Percentiles rank a stretch among this genome's conserved stretches.
Evolutionary conservation across 1,140 invertebrate species (phyloP).

Genomic region (Leptoteleia sp.): DNA sequence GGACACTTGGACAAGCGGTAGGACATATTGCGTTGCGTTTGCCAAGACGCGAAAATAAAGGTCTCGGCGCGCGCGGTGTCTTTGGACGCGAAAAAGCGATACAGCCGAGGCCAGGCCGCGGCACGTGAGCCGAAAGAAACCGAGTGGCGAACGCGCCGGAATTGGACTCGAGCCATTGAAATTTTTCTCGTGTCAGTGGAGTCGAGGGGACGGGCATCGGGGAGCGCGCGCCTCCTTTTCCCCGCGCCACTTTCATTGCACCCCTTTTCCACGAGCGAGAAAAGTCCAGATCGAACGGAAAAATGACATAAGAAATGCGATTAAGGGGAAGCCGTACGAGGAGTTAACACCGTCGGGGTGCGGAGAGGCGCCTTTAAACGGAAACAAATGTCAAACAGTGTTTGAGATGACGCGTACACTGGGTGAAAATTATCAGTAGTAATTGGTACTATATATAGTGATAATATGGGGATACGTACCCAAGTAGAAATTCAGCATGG

Average conservation of each 20-base stretch:
- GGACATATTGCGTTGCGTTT: conserved; percentile 1
- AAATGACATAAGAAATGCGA: conserved; percentile 20
- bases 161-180: conserved; percentile 36
- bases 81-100: too few species aligned
- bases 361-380: neutral
- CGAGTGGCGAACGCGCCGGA: conserved; percentile 7
- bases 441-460: too few species aligned
- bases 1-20: conserved; percentile 13
- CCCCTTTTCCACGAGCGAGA: too few species aligned
- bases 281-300: conserved; percentile 3
- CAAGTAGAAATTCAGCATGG: too few species aligned
- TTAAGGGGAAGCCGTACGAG: conserved; percentile 7
- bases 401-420: conserved; percentile 10
- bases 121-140: conserved; percentile 20
- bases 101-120: too few species aligned
- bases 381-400: conserved; percentile 32
- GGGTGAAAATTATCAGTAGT: too few species aligned
- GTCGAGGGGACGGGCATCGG: conserved; percentile 7
- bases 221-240: neutral
- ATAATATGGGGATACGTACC: too few species aligned
- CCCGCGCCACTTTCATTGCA: conserved; percentile 5
- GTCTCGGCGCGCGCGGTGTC: neutral
- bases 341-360: neutral
- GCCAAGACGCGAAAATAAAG: conserved; percentile 18
- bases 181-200: conserved; percentile 29